Evolutionary conservation across 1,140 invertebrate genomes (phyloP), one percentile per base, ranked within the genome.

Genomic region (Drosophila arizonae): DNA sequence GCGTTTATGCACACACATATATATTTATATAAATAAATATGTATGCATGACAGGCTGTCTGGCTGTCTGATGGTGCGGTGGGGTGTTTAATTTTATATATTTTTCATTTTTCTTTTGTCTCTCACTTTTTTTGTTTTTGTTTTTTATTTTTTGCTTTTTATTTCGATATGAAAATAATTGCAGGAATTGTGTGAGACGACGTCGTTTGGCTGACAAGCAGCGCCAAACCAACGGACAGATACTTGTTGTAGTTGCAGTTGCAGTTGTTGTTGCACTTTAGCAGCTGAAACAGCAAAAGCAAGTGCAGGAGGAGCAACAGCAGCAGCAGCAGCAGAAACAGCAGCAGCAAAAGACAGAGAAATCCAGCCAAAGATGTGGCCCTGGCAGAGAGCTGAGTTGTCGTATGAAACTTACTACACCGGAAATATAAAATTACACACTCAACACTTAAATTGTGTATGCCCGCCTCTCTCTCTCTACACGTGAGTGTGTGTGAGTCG

Each of bases 341-440:
- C 62, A 62, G 48, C 46, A 73, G 56, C 43, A 21, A 54, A 68
- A 78, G 72, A 58, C 63, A 41, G 63, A 73, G 64, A 69, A 65
- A 68, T 63, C 39, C 50, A 67, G 50, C 6, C 54, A 73, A 66
- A 74, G 76, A 76, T 81, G 82, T 77, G 81, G 78, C 80, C 80
- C 76, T 79, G 80, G 76, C 72, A 68, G 36, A 28, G 61, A 65
- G 57, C 64, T 55, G 63, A 79, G 77, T 85, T 86, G 81, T 86
- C 82, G 82, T 86, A 86, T 77, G 68, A 86, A 87, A 87, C 82
- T 81, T 87, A 87, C 82, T 87, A 87, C 82, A 88, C 82, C 82
- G 82, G 84, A 87, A 87, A 87, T 87, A 87, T 87, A 87, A 87
- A 87, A 87, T 87, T 87, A 87, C 84, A 87, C 84, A 87, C 84